A percentile compares a stretch with the other conserved stretches of the same genome.
These are phyloP conservation scores for Ophonus ardosiacus DNA, from an alignment of 2,888 invertebrate species.

Conservation along the genomic window DNA sequence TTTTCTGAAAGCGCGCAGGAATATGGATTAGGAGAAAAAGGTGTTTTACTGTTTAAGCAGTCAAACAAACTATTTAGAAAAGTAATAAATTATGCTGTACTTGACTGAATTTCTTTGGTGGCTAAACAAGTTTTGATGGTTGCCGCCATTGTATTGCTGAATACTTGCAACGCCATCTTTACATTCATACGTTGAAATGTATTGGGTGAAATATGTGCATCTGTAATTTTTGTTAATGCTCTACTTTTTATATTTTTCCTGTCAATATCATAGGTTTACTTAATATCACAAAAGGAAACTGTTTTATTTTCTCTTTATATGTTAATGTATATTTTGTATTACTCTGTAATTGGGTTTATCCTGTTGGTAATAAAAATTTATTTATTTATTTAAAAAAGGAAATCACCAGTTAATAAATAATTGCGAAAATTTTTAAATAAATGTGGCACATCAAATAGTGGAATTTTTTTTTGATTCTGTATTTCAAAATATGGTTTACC, in stretches of 20 bases:
- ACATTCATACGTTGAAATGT: conserved; percentile 39
- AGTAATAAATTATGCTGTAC: conserved; percentile 26
- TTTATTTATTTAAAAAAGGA: no score
- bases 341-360: no score
- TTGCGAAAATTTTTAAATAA: conserved; percentile 32
- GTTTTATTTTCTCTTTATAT: not conserved
- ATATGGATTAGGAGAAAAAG: conserved; percentile 13
- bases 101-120: no score
- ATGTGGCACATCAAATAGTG: conserved; percentile 26
- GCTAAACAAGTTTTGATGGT: conserved; percentile 38
- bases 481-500: conserved; percentile 13
- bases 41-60: conserved; percentile 15
- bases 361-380: no score
- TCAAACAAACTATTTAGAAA: conserved; percentile 28
- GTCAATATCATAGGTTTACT: conserved; percentile 16
- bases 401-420: conserved; percentile 9
- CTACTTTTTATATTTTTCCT: conserved; percentile 28
- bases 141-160: conserved; percentile 43
- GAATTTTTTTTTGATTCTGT: conserved; percentile 14
- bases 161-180: conserved; percentile 44
- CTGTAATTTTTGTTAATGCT: conserved; percentile 30
- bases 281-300: conserved; percentile 24
- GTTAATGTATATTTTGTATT: no score
- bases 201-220: conserved; percentile 48
- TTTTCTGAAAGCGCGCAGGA: conserved; percentile 2